phyloP scores from a whole-genome alignment of 2,113 vertebrate genomes.

The Sprattus sprattus region DNA sequence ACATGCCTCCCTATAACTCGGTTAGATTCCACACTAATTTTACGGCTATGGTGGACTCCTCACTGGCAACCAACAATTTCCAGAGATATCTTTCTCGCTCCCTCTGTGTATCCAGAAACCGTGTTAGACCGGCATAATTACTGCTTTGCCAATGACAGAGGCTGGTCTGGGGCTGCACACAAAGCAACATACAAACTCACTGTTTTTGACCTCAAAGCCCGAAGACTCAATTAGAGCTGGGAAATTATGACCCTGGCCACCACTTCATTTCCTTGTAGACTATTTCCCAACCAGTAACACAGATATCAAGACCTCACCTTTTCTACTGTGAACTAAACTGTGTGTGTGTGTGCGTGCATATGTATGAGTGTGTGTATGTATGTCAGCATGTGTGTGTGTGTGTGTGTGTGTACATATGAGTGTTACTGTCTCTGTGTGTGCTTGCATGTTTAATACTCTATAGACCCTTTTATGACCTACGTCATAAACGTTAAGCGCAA shows the following conservation, averaged over 20 bases:
- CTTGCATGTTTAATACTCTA: slow-evolving; percentile 2
- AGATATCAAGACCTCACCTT: neutral
- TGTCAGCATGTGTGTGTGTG: neutral
- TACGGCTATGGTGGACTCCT: neutral
- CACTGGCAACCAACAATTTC: neutral
- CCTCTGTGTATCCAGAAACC: slow-evolving; percentile 2
- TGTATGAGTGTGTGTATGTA: slow-evolving; percentile 4
- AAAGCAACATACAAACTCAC: neutral
- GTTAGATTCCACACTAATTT: slow-evolving; percentile 9
- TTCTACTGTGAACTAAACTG: neutral
- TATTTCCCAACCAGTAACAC: neutral
- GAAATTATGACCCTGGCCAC: neutral
- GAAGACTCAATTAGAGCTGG: neutral
- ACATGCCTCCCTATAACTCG: neutral
- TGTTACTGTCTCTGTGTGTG: slow-evolving; percentile 1
- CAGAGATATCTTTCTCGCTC: slow-evolving; percentile 16
- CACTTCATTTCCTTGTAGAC: neutral
- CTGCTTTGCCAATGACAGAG: neutral
- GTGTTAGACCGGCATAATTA: neutral
- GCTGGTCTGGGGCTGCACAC: neutral
- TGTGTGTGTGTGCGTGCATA: neutral
- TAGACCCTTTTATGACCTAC: no score
- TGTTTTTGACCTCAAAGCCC: neutral
- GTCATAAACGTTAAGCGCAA: no score
- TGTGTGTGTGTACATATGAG: neutral